Conservation (phyloP, 2,113 vertebrate genomes). For the Ceuthmochares aereus region DNA sequence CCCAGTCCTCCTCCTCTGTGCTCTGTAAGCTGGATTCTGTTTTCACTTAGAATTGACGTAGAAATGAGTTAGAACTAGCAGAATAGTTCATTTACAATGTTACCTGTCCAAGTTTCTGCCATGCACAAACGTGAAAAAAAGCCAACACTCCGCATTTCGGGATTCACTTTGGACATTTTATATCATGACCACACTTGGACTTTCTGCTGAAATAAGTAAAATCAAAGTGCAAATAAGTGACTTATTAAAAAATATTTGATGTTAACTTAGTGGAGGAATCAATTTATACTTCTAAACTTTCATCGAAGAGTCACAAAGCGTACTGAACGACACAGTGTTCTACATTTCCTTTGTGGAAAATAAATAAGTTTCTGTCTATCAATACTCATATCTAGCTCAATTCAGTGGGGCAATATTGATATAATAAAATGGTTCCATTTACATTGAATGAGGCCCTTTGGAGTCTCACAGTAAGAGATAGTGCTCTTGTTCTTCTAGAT, state of each 20-base stretch:
- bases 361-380: slow-evolving; percentile 8
- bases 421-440: slow-evolving; percentile 43
- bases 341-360: slow-evolving; percentile 12
- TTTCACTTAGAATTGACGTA: background rate
- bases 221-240: background rate
- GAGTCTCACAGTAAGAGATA: background rate
- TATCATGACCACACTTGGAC: background rate
- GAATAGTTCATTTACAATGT: background rate
- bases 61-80: background rate
- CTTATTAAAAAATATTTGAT: background rate
- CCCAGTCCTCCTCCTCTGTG: background rate
- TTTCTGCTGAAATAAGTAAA: slow-evolving; percentile 11
- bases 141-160: background rate
- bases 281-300: background rate
- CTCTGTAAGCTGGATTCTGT: background rate
- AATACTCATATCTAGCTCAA: slow-evolving; percentile 15
- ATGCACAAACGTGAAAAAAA: background rate
- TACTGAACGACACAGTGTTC: background rate
- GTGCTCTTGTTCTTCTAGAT: slow-evolving; percentile 14
- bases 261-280: background rate
- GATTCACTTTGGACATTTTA: background rate
- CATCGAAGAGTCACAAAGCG: background rate
- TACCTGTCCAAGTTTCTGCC: background rate
- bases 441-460: slow-evolving; percentile 31
- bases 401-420: slow-evolving; percentile 25